Evolutionary conservation across 2,113 vertebrate genomes (phyloP), one percentile per base, ranked within the genome.

Genomic region (Tragelaphus imberbis): DNA sequence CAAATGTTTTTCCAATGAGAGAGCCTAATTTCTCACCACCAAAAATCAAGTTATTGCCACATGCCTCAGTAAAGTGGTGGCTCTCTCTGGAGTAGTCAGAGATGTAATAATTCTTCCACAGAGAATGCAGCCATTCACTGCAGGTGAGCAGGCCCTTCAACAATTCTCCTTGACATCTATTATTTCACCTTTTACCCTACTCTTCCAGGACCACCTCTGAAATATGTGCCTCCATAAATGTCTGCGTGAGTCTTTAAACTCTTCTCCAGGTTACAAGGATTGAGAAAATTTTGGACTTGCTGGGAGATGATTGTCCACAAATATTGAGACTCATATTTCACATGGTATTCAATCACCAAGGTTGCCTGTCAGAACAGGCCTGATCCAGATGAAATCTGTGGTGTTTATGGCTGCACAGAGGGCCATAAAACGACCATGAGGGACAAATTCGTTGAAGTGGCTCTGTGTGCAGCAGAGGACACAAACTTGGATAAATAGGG

Each of bases 401-500:
- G 98, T 98, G n/a, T 98, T 98, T 86, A 96, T 97, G 93, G 97
- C 98, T 94, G 98, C 98, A 16, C 98, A 97, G 96, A 98, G 84
- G 97, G 97, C 97, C 98, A 98, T 81, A 98, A 99, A 98, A 99
- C 98, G 92, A 98, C 98, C 16, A 96, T 98, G 98, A 98, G 98
- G 97, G 98, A 98, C 97, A 98, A 98, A 98, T 98, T 99, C 17
- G 56, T 98, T 97, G 98, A 98, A 97, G 98, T 98, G 88, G 98
- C 97, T 97, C 98, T 98, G 1, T 99, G 98, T 97, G 98, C 98
- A 86, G 93, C 97, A 95, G 98, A 99, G 87, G 98, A 99, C 97
- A 99, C 98, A 98, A 98, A 98, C 97, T 98, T 98, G 98, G 98
- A 53, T 98, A 98, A 98, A 98, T 98, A 98, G 98, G 98, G 98